Conservation (phyloP, 2,888 invertebrate species). For the Mythimna impura region DNA sequence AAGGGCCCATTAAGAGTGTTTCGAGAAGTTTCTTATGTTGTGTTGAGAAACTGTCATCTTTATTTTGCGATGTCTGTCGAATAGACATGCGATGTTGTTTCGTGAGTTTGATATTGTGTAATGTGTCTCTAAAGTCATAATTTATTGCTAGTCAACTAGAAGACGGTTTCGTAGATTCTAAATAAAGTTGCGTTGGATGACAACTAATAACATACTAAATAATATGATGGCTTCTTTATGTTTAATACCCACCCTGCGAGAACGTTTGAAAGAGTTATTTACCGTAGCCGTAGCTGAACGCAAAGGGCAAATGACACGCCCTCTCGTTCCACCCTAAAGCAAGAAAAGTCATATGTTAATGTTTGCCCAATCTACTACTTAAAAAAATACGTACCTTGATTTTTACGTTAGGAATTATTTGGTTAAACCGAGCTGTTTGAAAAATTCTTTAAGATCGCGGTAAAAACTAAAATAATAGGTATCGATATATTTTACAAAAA, state of each 20-base stretch:
- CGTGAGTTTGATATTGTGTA: not conserved
- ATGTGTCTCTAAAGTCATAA: not conserved
- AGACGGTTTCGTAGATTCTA: not conserved
- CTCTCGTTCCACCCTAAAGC: no score
- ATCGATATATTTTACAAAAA: no score
- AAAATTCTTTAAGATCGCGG: no score
- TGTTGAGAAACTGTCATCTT: slow-evolving; percentile 15
- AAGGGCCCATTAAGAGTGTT: not conserved
- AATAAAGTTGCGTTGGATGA: not conserved
- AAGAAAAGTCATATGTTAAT: no score
- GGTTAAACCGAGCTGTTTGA: no score
- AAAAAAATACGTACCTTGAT: no score
- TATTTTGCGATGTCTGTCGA: slow-evolving; percentile 9
- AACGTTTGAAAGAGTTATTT: no score
- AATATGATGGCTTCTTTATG: not conserved
- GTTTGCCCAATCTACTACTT: no score
- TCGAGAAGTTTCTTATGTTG: slow-evolving; percentile 12
- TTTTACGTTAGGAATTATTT: no score
- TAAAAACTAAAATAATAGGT: no score
- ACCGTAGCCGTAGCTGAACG: no score
- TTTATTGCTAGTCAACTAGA: not conserved
- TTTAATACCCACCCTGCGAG: not conserved
- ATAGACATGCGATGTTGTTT: not conserved
- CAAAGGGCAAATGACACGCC: no score
- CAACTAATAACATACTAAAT: not conserved